Evolutionary conservation across 2,888 invertebrate genomes (phyloP).

Genomic region (Hypsopygia costalis): DNA sequence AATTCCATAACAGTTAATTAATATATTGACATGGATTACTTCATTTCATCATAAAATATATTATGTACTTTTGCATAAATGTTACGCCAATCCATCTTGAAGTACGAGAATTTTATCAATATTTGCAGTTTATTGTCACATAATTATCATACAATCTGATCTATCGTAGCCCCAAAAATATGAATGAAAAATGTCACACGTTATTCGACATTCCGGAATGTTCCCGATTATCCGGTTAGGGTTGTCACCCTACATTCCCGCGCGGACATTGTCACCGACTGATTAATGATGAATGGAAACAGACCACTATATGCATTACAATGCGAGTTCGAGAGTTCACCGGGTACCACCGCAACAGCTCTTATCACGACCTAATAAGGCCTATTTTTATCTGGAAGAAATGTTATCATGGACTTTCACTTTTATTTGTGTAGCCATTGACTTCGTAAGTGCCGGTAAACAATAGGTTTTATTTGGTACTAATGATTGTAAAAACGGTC

Average conservation of each 20-base stretch:
- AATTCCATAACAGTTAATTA: conserved; percentile 1
- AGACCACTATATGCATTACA: conserved; percentile 21
- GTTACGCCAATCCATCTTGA: too few species aligned
- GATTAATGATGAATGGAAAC: conserved; percentile 29
- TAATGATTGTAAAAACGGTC: background rate
- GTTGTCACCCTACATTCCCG: conserved; percentile 15
- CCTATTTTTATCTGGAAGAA: background rate
- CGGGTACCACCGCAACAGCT: background rate
- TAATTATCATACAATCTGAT: too few species aligned
- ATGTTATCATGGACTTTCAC: conserved; percentile 17
- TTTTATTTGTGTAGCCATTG: conserved; percentile 10
- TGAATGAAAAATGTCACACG: too few species aligned
- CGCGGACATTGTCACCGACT: conserved; percentile 17
- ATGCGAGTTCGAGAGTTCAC: conserved; percentile 20
- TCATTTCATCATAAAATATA: too few species aligned
- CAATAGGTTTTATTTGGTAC: conserved; percentile 9
- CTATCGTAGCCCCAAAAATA: too few species aligned
- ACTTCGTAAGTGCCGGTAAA: background rate
- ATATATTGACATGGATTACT: too few species aligned
- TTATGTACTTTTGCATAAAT: too few species aligned
- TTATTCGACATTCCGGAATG: too few species aligned
- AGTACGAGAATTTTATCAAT: too few species aligned
- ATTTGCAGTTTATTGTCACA: too few species aligned
- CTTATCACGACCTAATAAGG: conserved; percentile 12
- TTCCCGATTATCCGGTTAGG: background rate